Evolutionary conservation across 2,888 invertebrate genomes (phyloP).

Genomic region (Erynnis tages): DNA sequence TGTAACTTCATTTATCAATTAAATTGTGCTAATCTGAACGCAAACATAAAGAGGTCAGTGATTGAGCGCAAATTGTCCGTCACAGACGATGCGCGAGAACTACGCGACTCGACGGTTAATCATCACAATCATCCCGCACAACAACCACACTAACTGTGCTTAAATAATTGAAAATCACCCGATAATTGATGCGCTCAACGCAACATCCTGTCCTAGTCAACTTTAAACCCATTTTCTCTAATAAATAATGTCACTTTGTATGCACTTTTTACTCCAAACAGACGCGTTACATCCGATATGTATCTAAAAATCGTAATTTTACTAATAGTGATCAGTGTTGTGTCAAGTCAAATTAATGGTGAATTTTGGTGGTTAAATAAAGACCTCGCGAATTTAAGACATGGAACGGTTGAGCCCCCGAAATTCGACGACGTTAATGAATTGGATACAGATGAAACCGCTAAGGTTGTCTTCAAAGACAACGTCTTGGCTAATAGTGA

Average conservation of each 20-base stretch:
- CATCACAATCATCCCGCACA: conserved; percentile 56
- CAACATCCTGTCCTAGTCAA: conserved; percentile 62
- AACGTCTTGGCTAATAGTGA: conserved; percentile 27
- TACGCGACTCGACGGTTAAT: conserved; percentile 44
- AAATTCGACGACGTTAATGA: conserved; percentile 56
- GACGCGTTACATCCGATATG: conserved; percentile 42
- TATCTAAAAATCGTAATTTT: conserved; percentile 36
- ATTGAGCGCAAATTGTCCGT: conserved; percentile 44
- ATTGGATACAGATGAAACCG: conserved; percentile 63
- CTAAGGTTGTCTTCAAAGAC: conserved; percentile 58
- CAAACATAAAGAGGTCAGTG: conserved; percentile 35
- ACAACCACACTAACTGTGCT: conserved; percentile 44
- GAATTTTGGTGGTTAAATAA: conserved; percentile 72
- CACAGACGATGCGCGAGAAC: conserved; percentile 47
- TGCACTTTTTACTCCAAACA: conserved; percentile 31
- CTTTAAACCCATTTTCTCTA: conserved; percentile 38
- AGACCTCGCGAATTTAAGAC: conserved; percentile 49
- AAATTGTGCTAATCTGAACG: conserved; percentile 2
- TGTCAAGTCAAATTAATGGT: conserved; percentile 57
- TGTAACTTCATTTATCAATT: conserved; percentile 1
- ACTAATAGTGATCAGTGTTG: conserved; percentile 43
- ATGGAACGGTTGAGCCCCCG: conserved; percentile 46
- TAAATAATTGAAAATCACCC: conserved; percentile 53
- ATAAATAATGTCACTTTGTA: conserved; percentile 19
- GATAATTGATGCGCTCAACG: conserved; percentile 53